Evolutionary conservation across 1,140 invertebrate genomes (phyloP).

Genomic region (Drosophila rufa): DNA sequence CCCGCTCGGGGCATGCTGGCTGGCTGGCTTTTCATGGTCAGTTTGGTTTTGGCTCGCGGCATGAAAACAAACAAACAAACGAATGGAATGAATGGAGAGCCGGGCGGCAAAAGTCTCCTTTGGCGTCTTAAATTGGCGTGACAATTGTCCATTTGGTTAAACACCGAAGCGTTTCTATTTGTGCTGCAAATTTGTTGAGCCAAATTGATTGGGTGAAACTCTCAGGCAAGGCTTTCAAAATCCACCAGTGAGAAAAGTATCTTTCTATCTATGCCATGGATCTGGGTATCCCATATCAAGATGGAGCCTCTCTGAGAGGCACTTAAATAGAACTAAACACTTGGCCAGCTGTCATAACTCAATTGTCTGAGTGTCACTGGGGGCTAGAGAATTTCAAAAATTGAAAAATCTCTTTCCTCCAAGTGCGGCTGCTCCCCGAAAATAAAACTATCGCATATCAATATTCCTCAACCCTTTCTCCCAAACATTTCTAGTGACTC

Average conservation of each 20-base stretch:
- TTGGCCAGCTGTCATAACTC: slow-evolving; percentile 46
- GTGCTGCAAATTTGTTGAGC: slow-evolving; percentile 38
- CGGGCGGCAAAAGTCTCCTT: slow-evolving; percentile 34
- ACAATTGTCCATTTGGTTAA: slow-evolving; percentile 56
- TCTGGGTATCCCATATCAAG: slow-evolving; percentile 23
- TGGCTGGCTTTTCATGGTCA: slow-evolving; percentile 49
- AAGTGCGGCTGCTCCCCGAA: slow-evolving; percentile 13
- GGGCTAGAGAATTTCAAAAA: slow-evolving; percentile 34
- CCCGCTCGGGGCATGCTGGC: slow-evolving; percentile 8
- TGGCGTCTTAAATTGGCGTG: slow-evolving; percentile 52
- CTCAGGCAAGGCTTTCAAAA: slow-evolving; percentile 7
- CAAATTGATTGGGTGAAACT: slow-evolving; percentile 42
- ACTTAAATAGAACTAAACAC: slow-evolving; percentile 37
- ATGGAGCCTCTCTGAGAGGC: slow-evolving; percentile 27
- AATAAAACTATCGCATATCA: neutral
- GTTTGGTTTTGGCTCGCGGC: slow-evolving; percentile 55
- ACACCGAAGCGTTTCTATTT: slow-evolving; percentile 50
- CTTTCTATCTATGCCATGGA: slow-evolving; percentile 14
- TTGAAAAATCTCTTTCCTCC: slow-evolving; percentile 11
- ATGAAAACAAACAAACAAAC: slow-evolving; percentile 44
- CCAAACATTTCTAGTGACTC: slow-evolving; percentile 30
- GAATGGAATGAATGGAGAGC: slow-evolving; percentile 17
- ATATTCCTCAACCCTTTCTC: slow-evolving; percentile 26
- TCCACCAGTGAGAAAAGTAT: slow-evolving; percentile 2
- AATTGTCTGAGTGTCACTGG: slow-evolving; percentile 42